phyloP scores from a whole-genome alignment of 2,888 invertebrate species.

The Trissolcus japonicus region DNA sequence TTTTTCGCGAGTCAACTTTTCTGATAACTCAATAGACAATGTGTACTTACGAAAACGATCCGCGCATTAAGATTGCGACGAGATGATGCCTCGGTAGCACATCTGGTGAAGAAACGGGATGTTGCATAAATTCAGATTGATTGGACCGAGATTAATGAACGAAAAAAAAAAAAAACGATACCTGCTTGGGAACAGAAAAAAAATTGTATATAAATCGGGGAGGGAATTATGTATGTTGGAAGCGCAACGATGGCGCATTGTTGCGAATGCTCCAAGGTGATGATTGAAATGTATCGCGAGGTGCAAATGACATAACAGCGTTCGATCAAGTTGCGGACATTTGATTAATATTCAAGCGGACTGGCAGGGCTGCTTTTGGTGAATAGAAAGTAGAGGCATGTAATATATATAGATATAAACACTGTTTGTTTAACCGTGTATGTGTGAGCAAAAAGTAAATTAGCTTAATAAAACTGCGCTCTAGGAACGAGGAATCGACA shows the following conservation, averaged over 20 bases:
- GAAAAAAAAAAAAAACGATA: neutral
- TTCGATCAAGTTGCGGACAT: neutral
- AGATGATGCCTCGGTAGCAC: conserved; percentile 23
- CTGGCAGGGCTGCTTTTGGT: conserved; percentile 48
- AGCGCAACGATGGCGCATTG: neutral
- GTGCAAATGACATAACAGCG: conserved; percentile 42
- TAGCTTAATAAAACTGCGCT: too few species aligned
- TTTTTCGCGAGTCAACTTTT: conserved; percentile 22
- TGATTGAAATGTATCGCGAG: conserved; percentile 24
- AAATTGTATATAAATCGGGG: too few species aligned
- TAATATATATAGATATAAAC: conserved; percentile 9
- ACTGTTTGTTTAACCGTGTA: conserved; percentile 3
- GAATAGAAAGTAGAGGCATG: conserved; percentile 49
- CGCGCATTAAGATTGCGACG: conserved; percentile 12
- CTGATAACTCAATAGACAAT: conserved; percentile 44
- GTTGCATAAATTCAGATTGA: conserved; percentile 35
- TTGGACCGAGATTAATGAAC: conserved; percentile 18
- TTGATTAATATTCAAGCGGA: conserved; percentile 54
- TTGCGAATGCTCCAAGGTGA: neutral
- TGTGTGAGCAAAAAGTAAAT: neutral
- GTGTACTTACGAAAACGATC: conserved; percentile 35
- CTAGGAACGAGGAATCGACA: conserved; percentile 29
- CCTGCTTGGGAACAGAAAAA: neutral
- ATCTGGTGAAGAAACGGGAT: conserved; percentile 38
- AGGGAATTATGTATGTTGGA: too few species aligned